A percentile compares a stretch with the other conserved stretches of the same genome.
phyloP scores from a whole-genome alignment of 2,888 invertebrate genomes.

The Plebejus anna region DNA sequence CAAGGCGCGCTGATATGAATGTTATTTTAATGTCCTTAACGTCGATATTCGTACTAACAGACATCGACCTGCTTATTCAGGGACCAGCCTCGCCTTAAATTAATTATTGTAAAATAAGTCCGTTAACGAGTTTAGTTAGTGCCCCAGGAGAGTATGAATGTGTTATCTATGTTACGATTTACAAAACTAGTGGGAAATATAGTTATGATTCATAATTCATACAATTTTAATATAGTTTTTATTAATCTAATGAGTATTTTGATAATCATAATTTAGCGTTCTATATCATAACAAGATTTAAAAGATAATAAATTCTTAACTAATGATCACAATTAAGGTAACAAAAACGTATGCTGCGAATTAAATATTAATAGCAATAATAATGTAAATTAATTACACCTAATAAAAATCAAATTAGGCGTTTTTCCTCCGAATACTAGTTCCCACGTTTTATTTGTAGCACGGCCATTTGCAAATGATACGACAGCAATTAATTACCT shows the following conservation, averaged over 20 bases:
- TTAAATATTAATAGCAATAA: neutral
- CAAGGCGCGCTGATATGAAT: no score
- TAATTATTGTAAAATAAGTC: slow-evolving; percentile 22
- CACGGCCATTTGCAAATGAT: slow-evolving; percentile 10
- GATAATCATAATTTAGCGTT: neutral
- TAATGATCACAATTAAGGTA: neutral
- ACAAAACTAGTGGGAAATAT: no score
- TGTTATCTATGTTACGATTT: no score
- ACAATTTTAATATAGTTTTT: no score
- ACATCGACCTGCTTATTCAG: no score
- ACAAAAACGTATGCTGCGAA: neutral
- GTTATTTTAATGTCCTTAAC: no score
- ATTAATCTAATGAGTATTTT: no score
- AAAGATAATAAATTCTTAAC: neutral
- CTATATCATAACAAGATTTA: neutral
- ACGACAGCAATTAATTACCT: slow-evolving; percentile 25
- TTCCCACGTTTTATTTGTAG: slow-evolving; percentile 25
- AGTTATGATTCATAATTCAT: no score
- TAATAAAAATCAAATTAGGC: slow-evolving; percentile 1
- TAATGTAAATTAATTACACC: neutral
- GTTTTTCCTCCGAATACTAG: slow-evolving; percentile 22
- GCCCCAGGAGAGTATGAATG: neutral
- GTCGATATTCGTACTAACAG: no score
- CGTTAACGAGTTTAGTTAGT: neutral
- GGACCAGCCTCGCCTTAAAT: slow-evolving; percentile 9